Evolutionary conservation across 2,113 vertebrate species (phyloP).

Genomic region (Circaetus cinerascens): DNA sequence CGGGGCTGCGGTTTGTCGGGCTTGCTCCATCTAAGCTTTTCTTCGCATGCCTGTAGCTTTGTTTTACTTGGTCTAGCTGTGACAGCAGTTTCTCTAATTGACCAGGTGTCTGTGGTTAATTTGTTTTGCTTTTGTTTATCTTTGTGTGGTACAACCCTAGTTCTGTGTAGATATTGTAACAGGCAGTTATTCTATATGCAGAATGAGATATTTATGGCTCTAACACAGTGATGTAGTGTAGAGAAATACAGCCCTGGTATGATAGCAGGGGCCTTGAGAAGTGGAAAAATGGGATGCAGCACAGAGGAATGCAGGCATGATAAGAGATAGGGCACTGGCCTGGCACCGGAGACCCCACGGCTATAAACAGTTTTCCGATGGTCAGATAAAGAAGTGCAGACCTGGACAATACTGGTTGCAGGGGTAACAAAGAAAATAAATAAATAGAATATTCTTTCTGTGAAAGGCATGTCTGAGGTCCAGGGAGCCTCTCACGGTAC

Average conservation of each 20-base stretch:
- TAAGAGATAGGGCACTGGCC: background rate
- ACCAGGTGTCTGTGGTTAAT: background rate
- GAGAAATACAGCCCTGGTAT: background rate
- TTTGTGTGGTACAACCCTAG: background rate
- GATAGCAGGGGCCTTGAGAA: background rate
- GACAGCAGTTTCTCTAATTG: background rate
- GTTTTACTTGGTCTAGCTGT: background rate
- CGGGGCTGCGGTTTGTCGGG: background rate
- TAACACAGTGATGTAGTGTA: background rate
- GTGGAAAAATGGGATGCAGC: background rate
- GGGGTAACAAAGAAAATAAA: background rate
- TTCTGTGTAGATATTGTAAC: background rate
- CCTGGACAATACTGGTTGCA: background rate
- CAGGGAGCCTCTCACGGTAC: background rate
- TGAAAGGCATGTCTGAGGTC: background rate
- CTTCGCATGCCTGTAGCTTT: background rate
- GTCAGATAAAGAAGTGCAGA: background rate
- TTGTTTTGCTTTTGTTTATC: background rate
- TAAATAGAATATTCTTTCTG: background rate
- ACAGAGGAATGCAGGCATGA: background rate
- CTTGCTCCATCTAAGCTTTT: background rate
- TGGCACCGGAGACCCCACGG: rapidly evolving
- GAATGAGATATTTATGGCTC: background rate
- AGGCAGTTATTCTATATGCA: background rate
- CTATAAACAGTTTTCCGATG: background rate